Conservation (phyloP, 2,113 vertebrate species). For the Sander lucioperca region DNA sequence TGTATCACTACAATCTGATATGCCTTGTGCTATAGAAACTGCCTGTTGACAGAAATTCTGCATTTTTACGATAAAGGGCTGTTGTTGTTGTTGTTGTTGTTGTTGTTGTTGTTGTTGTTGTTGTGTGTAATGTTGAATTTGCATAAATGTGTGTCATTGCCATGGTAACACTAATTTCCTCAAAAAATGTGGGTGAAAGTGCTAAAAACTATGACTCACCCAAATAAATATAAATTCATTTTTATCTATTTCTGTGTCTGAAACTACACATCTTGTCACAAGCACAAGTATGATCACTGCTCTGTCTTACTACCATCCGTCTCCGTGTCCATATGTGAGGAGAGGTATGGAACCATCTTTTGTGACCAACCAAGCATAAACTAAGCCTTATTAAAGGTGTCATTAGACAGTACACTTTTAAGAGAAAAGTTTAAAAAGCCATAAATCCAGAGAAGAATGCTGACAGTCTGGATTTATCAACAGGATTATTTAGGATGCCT, state of each 20-base stretch:
- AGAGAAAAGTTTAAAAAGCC: not conserved
- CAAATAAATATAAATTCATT: constrained; percentile 1
- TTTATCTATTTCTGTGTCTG: constrained; percentile 11
- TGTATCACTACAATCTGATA: not conserved
- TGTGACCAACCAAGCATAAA: not conserved
- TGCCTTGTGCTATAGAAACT: not conserved
- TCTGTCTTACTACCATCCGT: not conserved
- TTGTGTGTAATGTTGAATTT: not conserved
- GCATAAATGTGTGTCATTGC: not conserved
- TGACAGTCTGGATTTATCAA: constrained; percentile 13
- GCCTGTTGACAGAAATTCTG: not conserved
- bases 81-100: not conserved
- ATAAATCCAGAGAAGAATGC: constrained; percentile 1
- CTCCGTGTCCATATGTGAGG: constrained; percentile 12
- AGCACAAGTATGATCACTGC: not conserved
- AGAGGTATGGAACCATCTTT: not conserved
- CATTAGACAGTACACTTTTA: not conserved
- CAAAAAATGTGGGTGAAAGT: constrained; percentile 1
- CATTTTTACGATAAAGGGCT: not conserved
- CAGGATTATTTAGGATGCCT: constrained; percentile 1
- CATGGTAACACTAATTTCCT: constrained; percentile 1
- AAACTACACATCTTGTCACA: not conserved
- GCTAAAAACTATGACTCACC: constrained; percentile 5
- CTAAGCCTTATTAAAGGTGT: not conserved
- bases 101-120: too few relatives aligned